A percentile compares a stretch with the other conserved stretches of the same genome.
These are phyloP conservation scores for Hydrophis major DNA, from an alignment of 2,797 vertebrate genomes.

Conservation along the genomic window DNA sequence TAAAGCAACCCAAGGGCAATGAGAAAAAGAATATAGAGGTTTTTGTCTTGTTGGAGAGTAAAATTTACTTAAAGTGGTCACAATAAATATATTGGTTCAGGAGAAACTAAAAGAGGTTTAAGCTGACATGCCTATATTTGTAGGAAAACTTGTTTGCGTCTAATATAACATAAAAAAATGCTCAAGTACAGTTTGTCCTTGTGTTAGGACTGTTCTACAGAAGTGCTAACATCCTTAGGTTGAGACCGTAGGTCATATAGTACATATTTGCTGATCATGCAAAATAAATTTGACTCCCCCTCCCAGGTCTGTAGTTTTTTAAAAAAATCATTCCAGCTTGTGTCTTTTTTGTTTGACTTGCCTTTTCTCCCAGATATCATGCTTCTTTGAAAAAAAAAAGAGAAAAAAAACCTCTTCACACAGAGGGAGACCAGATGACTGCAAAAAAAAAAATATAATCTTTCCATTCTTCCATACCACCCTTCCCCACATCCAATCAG, in stretches of 20 bases:
- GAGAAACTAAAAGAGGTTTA: slow-evolving; percentile 56
- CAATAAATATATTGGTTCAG: slow-evolving; percentile 61
- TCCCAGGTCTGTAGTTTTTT: slow-evolving; percentile 35
- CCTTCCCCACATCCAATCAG: background rate
- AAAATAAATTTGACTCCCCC: slow-evolving; percentile 50
- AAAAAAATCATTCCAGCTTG: slow-evolving; percentile 40
- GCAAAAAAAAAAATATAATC: background rate
- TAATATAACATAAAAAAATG: slow-evolving; percentile 50
- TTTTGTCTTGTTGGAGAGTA: background rate
- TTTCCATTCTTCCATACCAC: background rate
- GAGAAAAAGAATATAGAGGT: background rate
- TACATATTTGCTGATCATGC: slow-evolving; percentile 46
- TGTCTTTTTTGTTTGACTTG: slow-evolving; percentile 51
- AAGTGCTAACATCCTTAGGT: slow-evolving; percentile 59
- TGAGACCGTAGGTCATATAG: slow-evolving; percentile 55
- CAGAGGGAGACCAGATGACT: background rate
- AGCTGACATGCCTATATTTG: slow-evolving; percentile 54
- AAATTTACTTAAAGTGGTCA: slow-evolving; percentile 49
- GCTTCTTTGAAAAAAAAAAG: background rate
- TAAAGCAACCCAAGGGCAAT: background rate
- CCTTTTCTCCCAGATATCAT: slow-evolving; percentile 4
- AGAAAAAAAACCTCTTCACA: background rate
- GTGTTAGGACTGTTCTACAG: slow-evolving; percentile 51
- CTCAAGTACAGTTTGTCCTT: slow-evolving; percentile 66
- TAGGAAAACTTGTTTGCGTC: slow-evolving; percentile 59